Conservation (phyloP, 2,888 invertebrate species). For the Acanthosepion pharaonis region DNA sequence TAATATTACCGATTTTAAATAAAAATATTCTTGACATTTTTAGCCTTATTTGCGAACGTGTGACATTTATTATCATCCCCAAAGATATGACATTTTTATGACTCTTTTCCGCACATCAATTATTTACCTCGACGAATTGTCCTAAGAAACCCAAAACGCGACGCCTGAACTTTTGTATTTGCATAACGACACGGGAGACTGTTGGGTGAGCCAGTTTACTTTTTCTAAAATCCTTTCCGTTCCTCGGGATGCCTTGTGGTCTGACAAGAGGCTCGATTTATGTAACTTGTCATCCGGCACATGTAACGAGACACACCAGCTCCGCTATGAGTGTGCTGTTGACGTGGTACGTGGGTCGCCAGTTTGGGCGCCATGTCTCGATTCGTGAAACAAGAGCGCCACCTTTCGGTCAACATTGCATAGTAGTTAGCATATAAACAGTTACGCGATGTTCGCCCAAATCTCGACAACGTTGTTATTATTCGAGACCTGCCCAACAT, state of each 20-base stretch:
- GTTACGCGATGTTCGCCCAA: neutral
- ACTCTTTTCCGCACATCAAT: no score
- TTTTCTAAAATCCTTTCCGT: neutral
- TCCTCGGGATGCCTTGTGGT: neutral
- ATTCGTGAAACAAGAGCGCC: neutral
- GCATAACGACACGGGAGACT: neutral
- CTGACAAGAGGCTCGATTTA: neutral
- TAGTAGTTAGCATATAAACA: neutral
- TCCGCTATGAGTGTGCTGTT: no score
- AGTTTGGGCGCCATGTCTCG: constrained; percentile 2
- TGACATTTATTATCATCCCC: no score
- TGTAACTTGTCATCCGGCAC: neutral
- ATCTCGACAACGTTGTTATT: neutral
- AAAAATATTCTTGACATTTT: no score
- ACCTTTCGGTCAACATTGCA: neutral
- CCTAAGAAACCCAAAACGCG: no score
- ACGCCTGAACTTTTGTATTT: neutral
- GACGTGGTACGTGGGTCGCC: neutral
- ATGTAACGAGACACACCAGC: neutral
- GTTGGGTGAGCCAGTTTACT: neutral
- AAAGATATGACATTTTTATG: no score
- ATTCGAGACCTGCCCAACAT: neutral
- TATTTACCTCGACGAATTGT: neutral
- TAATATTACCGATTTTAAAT: no score
- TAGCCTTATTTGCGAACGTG: no score